phyloP scores from a whole-genome alignment of 2,888 invertebrate genomes.

The Metalampra italica region DNA sequence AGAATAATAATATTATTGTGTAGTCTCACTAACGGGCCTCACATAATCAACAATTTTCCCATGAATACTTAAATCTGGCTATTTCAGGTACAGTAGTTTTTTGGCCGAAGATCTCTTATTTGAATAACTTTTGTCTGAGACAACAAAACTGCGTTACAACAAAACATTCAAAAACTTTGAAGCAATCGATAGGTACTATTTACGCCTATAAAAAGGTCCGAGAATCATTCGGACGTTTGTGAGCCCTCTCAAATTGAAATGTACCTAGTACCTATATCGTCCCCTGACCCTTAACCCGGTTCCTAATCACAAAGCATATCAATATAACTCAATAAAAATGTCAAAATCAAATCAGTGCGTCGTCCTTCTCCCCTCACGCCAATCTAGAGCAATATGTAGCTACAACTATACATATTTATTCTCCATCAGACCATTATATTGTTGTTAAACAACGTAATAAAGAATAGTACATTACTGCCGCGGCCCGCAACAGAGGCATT shows the following conservation, averaged over 20 bases:
- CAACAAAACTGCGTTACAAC: too few species aligned
- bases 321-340: slow-evolving; percentile 69
- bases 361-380: slow-evolving; percentile 54
- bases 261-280: slow-evolving; percentile 17
- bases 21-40: too few species aligned
- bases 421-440: not conserved
- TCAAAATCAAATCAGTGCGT: slow-evolving; percentile 63
- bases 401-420: slow-evolving; percentile 13
- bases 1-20: too few species aligned
- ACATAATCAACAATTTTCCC: too few species aligned
- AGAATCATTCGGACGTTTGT: slow-evolving; percentile 7
- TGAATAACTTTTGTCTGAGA: too few species aligned
- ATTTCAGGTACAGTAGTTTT: too few species aligned
- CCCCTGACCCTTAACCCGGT: slow-evolving; percentile 38
- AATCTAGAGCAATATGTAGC: slow-evolving; percentile 45
- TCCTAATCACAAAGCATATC: slow-evolving; percentile 63
- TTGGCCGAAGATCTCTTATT: too few species aligned
- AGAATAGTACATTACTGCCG: too few species aligned
- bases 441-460: not conserved
- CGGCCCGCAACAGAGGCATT: too few species aligned
- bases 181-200: too few species aligned
- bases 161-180: too few species aligned
- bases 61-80: too few species aligned
- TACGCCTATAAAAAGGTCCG: not conserved
- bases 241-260: slow-evolving; percentile 48